Evolutionary conservation across 2,797 vertebrate species (phyloP), one percentile per base, ranked within the genome.

Genomic region (Periparus ater): DNA sequence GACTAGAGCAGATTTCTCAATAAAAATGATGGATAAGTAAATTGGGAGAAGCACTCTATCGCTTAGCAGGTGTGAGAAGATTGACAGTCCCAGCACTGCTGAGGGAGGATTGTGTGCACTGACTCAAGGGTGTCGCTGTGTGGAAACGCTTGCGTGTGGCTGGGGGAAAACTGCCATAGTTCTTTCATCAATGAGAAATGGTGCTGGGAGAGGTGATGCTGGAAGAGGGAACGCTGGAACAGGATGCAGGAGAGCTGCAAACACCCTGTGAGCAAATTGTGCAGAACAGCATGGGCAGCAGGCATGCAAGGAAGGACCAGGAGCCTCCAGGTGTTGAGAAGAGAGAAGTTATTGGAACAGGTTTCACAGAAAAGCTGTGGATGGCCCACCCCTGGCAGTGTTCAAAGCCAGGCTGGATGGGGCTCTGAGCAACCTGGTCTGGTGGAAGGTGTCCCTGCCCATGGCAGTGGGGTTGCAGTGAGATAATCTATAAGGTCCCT

Each of bases 21-120:
- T 97, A 96, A 97, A 97, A 95, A 93, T 96, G 95, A 96, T 93
- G 93, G 96, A 96, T 96, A 96, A 96, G 95, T 95, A 96, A 96
- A 96, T 94, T 96, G 94, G 88, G 95, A 96, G 89, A 93, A 97
- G 94, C 95, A 94, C 95, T 97, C 95, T 93, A 93, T 94, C 92
- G 96, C 94, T 97, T 97, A 96, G 92, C 92, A 94, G 92, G 91
- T 94, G 88, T 73, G 77, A 86, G 78, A 70, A 95, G 96, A 96
- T 88, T 95, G 96, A 93, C 96, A 96, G 93, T 17, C 82, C 85
- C 85, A 40, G 92, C 2, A 7, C 36, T 78, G 85, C 89, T 4
- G 73, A 75, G 63, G 71, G 88, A 92, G 42, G 45, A 73, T 67
- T 32, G 73, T 0, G 14, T 70, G 85, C 23, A 0, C 70, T 13